Base-by-base conservation (phyloP, 2,797 vertebrate genomes). In the Anableps anableps region DNA sequence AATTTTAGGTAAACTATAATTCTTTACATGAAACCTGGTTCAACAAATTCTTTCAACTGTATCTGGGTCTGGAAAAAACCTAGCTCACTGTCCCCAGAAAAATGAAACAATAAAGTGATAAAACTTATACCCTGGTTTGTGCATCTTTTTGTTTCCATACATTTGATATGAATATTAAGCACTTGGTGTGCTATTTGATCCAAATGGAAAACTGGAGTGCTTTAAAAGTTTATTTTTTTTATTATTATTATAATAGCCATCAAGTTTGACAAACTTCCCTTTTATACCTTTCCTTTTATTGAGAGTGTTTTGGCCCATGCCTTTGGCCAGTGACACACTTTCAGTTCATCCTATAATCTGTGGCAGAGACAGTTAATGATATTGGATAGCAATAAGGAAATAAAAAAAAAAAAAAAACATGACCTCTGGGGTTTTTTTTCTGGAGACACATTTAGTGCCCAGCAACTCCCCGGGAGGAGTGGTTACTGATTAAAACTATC, bases 401-500 rank as follows among this genome's bases (percentile, higher is more conserved):
- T 50, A 51, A 5, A 4, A 8, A 34, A 4, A 50, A 1, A 2
- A 26, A n/a, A 38, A 71, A 45, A 71, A n/a, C 23, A 29, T 43
- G 41, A 26, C 14, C 23, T 43, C 26, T 4, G 29, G 74, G 17
- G 3, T 19, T 31, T 75, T 43, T 47, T 11, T 17, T 62, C 38
- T 47, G 38, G 51, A 73, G 43, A 66, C 77, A 70, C 6, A 72
- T 76, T 80, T 72, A 75, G 81, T 80, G 72, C 60, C 4, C 16
- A n/a, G 75, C 53, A 17, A 79, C 72, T 5, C 83, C 77, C 74
- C 29, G 3, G 0, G 41, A 91, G 92, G 92, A 79, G 91, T 87
- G 91, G 90, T 83, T 79, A 74, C 73, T 80, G 72, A 83, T 83
- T 90, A 90, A 92, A 93, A 90, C 79, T 23, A 5, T 34, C 2